phyloP scores from a whole-genome alignment of 2,113 vertebrate genomes.

The Halcyon malimbica region DNA sequence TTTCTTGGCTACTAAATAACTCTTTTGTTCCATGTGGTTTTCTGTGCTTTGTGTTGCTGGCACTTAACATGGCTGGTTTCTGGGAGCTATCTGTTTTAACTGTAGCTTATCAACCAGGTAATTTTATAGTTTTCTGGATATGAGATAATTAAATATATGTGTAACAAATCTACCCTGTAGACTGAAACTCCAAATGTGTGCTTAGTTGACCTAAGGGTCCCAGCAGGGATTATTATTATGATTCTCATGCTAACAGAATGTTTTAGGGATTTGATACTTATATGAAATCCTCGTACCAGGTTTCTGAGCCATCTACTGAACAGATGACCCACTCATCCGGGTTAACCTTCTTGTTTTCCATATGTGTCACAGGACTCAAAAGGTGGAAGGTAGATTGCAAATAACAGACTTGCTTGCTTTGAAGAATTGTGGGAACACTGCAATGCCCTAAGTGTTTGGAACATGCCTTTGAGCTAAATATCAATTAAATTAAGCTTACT shows the following conservation, averaged over 20 bases:
- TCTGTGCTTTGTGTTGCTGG: not conserved
- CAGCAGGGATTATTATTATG: not conserved
- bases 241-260: not conserved
- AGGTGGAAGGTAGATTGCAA: not conserved
- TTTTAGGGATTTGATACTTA: slow-evolving; percentile 60
- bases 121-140: not conserved
- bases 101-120: not conserved
- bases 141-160: not conserved
- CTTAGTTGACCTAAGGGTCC: not conserved
- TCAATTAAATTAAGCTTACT: not conserved
- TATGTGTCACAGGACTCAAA: slow-evolving; percentile 76
- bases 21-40: not conserved
- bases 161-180: not conserved
- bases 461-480: not conserved
- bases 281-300: slow-evolving; percentile 70
- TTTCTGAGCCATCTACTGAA: slow-evolving; percentile 74
- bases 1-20: not conserved
- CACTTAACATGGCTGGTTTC: not conserved
- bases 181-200: not conserved
- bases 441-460: not conserved
- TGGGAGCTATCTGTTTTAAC: not conserved
- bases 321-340: slow-evolving; percentile 76
- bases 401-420: not conserved
- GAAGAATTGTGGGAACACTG: not conserved
- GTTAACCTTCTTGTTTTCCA: slow-evolving; percentile 79